A percentile compares a stretch with the other conserved stretches of the same genome.
phyloP scores from a whole-genome alignment of 2,888 invertebrate genomes.

The Entomobrya proxima region DNA sequence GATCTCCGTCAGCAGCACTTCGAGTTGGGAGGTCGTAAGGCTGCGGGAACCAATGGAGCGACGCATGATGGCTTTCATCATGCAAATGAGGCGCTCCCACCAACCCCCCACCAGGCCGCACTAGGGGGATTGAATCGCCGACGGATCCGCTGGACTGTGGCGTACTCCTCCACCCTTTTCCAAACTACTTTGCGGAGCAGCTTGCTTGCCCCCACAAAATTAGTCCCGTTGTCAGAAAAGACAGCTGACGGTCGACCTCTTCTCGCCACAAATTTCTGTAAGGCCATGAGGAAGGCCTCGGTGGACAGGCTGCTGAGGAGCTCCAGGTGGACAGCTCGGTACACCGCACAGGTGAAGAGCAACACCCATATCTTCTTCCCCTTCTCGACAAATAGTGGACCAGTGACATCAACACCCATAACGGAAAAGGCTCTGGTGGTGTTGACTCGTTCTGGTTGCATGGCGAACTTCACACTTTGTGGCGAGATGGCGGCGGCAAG shows the following conservation, averaged over 20 bases:
- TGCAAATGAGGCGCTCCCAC: constrained; percentile 13
- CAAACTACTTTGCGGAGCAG: constrained; percentile 80
- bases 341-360: constrained; percentile 77
- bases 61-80: not conserved
- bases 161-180: constrained; percentile 72
- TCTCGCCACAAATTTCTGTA: not conserved
- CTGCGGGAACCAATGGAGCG: constrained; percentile 14
- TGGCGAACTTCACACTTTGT: not conserved
- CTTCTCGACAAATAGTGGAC: constrained; percentile 76
- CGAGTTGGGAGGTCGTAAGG: no score
- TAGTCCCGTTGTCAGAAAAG: constrained; percentile 76
- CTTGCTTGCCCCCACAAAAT: constrained; percentile 77
- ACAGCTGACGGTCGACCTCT: not conserved
- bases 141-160: not conserved
- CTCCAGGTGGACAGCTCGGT: constrained; percentile 77
- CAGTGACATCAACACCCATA: constrained; percentile 77
- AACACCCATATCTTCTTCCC: constrained; percentile 76
- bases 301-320: not conserved
- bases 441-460: not conserved
- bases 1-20: no score
- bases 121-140: constrained; percentile 47
- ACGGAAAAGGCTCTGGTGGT: constrained; percentile 67
- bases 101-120: constrained; percentile 52
- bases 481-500: constrained; percentile 72
- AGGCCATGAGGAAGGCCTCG: not conserved